These are phyloP conservation scores for Blastobasis lacticolella DNA, from an alignment of 2,888 invertebrate species.

Conservation along the genomic window DNA sequence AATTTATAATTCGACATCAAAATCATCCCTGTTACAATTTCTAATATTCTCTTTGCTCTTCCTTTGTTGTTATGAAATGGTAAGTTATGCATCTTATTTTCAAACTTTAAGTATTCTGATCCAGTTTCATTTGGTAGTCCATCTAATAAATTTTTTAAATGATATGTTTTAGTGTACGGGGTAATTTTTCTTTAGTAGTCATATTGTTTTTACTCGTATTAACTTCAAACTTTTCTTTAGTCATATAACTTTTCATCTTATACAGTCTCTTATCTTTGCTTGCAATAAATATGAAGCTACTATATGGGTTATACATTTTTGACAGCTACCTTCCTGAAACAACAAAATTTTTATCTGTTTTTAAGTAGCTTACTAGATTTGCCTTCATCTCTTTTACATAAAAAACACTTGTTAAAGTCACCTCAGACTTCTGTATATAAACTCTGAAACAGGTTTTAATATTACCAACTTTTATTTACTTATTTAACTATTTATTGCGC, in stretches of 20 bases:
- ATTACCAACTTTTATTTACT: no score
- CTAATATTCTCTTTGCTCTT: slow-evolving; percentile 13
- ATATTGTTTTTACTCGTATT: slow-evolving; percentile 6
- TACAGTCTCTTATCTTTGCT: slow-evolving; percentile 17
- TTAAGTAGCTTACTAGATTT: slow-evolving; percentile 20
- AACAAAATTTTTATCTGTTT: slow-evolving; percentile 14
- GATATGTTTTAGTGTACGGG: slow-evolving; percentile 18
- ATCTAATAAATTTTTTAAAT: slow-evolving; percentile 19
- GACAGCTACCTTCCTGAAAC: slow-evolving; percentile 12
- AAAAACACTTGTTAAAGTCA: slow-evolving; percentile 15
- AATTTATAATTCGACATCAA: no score
- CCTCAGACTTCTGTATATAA: slow-evolving; percentile 10
- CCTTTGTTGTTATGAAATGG: slow-evolving; percentile 22
- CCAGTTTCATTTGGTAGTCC: slow-evolving; percentile 20
- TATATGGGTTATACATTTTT: slow-evolving; percentile 15
- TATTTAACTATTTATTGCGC: no score
- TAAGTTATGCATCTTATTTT: slow-evolving; percentile 20
- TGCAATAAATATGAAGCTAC: no score
- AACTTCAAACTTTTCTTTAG: slow-evolving; percentile 11
- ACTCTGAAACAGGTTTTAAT: slow-evolving; percentile 14
- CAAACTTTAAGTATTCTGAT: slow-evolving; percentile 16
- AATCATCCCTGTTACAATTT: slow-evolving; percentile 18
- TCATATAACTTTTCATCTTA: slow-evolving; percentile 11
- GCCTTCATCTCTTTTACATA: slow-evolving; percentile 15
- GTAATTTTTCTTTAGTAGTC: slow-evolving; percentile 16